Percentiles rank a stretch among this genome's conserved stretches.
Evolutionary conservation across 2,113 vertebrate species (phyloP).

Genomic region (Archocentrus centrarchus): DNA sequence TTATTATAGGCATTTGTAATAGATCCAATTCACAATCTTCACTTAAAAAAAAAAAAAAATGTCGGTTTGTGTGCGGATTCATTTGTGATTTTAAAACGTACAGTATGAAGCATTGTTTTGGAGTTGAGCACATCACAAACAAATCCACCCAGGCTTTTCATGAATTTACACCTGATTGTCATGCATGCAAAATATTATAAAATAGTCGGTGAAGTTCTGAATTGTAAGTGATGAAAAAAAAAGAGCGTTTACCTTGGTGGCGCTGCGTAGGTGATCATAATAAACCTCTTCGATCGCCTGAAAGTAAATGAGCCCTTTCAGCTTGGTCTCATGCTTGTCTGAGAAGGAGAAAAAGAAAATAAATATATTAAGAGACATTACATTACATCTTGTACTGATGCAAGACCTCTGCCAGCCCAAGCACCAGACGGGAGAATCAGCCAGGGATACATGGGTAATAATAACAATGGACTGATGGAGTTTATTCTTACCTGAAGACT

Average conservation of each 20-base stretch:
- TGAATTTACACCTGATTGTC: not conserved
- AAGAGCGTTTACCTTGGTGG: conserved; percentile 79
- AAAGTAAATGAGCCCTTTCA: conserved; percentile 88
- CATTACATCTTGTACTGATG: conserved; percentile 68
- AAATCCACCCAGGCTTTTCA: not conserved
- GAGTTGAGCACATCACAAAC: not conserved
- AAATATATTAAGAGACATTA: conserved; percentile 64
- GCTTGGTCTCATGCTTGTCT: conserved; percentile 87
- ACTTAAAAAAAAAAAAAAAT: not conserved
- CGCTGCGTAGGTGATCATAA: conserved; percentile 86
- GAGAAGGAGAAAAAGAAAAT: conserved; percentile 54
- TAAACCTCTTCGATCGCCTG: conserved; percentile 88
- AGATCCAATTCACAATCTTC: not conserved
- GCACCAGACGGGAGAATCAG: conserved; percentile 31
- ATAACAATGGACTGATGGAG: not conserved
- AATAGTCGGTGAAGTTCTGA: not conserved
- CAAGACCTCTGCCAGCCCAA: conserved; percentile 67
- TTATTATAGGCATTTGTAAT: not conserved
- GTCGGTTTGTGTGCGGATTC: not conserved
- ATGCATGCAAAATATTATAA: not conserved
- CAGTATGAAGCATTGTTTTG: not conserved
- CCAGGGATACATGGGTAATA: not conserved
- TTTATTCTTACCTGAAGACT: conserved; percentile 1
- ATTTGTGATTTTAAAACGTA: not conserved
- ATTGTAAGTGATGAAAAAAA: not conserved